phyloP scores from a whole-genome alignment of 1,140 invertebrate species.

The Bombus haemorrhoidalis region DNA sequence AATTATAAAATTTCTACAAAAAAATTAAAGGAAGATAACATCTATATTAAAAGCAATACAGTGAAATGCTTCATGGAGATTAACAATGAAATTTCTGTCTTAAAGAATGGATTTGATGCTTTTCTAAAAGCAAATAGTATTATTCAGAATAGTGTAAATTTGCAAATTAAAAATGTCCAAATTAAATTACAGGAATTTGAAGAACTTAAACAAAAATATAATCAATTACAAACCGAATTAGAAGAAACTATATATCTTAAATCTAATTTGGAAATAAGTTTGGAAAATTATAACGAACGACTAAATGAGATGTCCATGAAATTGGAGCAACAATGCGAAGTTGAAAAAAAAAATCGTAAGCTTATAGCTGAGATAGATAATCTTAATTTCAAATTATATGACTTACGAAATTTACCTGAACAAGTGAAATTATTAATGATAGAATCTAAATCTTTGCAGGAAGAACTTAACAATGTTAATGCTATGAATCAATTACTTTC shows the following conservation, averaged over 20 bases:
- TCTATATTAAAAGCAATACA: slow-evolving; percentile 53
- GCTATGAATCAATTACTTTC: slow-evolving; percentile 37
- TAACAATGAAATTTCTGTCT: slow-evolving; percentile 26
- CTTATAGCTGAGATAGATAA: slow-evolving; percentile 68
- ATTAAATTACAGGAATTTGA: slow-evolving; percentile 29
- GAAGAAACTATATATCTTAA: slow-evolving; percentile 69
- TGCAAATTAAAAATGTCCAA: slow-evolving; percentile 30
- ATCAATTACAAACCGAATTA: slow-evolving; percentile 80
- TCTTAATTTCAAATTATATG: slow-evolving; percentile 62
- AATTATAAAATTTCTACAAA: slow-evolving; percentile 56
- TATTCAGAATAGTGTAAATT: slow-evolving; percentile 12
- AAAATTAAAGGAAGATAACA: slow-evolving; percentile 60
- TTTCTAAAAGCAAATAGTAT: slow-evolving; percentile 48
- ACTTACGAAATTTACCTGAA: slow-evolving; percentile 39
- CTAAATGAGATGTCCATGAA: slow-evolving; percentile 76
- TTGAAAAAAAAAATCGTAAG: slow-evolving; percentile 58
- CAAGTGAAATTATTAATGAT: slow-evolving; percentile 46
- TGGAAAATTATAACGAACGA: slow-evolving; percentile 74
- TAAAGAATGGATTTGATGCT: slow-evolving; percentile 24
- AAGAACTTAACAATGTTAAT: slow-evolving; percentile 25
- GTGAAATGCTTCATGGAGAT: slow-evolving; percentile 31
- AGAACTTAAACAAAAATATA: slow-evolving; percentile 44
- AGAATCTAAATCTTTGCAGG: slow-evolving; percentile 34
- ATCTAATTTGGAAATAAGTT: slow-evolving; percentile 67
- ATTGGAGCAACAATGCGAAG: slow-evolving; percentile 56